These are phyloP conservation scores for Luffia ferchaultella DNA, from an alignment of 2,888 invertebrate genomes.

Conservation along the genomic window DNA sequence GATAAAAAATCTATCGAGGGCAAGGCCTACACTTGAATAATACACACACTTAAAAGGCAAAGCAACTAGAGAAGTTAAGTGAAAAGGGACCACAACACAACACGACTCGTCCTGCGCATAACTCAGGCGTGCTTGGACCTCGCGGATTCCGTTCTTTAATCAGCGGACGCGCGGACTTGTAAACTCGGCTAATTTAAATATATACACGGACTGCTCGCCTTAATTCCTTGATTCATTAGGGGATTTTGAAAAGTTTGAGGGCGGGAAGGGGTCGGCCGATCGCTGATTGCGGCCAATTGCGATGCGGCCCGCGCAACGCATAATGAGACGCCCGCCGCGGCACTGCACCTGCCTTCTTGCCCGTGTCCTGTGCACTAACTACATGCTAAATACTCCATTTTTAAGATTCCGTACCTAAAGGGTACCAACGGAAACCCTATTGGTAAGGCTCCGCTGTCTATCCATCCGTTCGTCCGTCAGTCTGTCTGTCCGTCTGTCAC, in stretches of 20 bases:
- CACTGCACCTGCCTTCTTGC: too few species aligned
- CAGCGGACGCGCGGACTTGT: slow-evolving; percentile 21
- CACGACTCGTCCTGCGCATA: not conserved
- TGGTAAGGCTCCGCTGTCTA: too few species aligned
- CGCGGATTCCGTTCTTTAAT: slow-evolving; percentile 22
- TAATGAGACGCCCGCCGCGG: not conserved
- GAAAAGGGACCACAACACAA: not conserved
- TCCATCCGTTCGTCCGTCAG: too few species aligned
- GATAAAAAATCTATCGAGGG: too few species aligned
- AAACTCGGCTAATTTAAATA: slow-evolving; percentile 38
- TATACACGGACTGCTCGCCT: slow-evolving; percentile 27
- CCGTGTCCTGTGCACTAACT: too few species aligned
- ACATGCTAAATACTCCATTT: too few species aligned
- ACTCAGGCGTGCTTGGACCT: not conserved
- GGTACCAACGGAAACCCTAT: too few species aligned
- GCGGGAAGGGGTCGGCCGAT: slow-evolving; percentile 1
- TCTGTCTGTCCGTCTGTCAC: too few species aligned
- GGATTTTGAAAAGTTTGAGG: slow-evolving; percentile 4
- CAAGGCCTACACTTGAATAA: too few species aligned
- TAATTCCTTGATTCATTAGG: slow-evolving; percentile 36
- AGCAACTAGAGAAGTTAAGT: not conserved
- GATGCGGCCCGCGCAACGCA: not conserved
- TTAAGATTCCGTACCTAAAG: too few species aligned
- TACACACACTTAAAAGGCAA: too few species aligned
- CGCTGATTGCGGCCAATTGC: slow-evolving; percentile 3